Evolutionary conservation across 2,888 invertebrate species (phyloP), one percentile per base, ranked within the genome.

Genomic region (Drosophila acutilabella): DNA sequence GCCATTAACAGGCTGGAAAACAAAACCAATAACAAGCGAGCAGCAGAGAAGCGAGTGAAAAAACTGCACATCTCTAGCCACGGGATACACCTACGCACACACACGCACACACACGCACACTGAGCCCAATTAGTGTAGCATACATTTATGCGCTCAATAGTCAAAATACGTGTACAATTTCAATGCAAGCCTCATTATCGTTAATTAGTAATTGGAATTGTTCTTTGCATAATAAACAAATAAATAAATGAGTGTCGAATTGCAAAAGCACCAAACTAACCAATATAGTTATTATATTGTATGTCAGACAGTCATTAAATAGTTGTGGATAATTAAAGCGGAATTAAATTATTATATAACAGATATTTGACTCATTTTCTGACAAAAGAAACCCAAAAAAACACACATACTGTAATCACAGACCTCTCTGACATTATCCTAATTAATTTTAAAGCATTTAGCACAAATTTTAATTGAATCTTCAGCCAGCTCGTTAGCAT

Each of bases 81-180:
- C 11, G 4, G 4, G 13, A 4, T 53, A 41, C 45, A 36, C 47
- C 10, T 14, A 59, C 47, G n/a, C 59, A 58, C 54, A 47, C 40
- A 14, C 60, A 30, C 14, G 40, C 8, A 10, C 38, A n/a, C 48
- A 18, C 30, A 36, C 48, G 44, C 41, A 11, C 38, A 20, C 5
- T 42, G 16, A 38, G 14, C 20, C 30, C 62, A 76, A 79, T 82
- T 82, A 72, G 44, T 59, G 48, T 70, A 78, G 82, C 87, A 82
- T 82, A 82, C 87, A 78, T 87, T 78, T 57, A 41, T 26, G 87
- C 67, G 76, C 56, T 7, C 40, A 11, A 53, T 20, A 30, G n/a
- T 23, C 59, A 51, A 59, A 59, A 54, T 52, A 48, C 42, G 18
- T 11, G n/a, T 20, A 36, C 36, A 20, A 52, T 26, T 48, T 40